phyloP scores from a whole-genome alignment of 2,888 invertebrate genomes.

The Erynnis tages region DNA sequence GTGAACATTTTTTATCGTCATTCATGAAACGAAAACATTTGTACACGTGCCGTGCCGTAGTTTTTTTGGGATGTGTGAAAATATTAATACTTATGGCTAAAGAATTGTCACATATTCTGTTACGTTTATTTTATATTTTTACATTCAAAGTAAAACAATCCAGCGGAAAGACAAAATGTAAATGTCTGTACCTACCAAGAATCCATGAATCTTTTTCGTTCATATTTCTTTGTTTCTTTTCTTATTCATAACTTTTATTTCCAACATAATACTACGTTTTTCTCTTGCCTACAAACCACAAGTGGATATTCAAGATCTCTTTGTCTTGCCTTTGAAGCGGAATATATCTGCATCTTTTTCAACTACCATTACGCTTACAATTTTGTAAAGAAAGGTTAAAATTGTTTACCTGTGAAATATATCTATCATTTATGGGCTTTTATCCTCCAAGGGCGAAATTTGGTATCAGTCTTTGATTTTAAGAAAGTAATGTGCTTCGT shows the following conservation, averaged over 20 bases:
- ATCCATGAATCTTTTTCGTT: neutral
- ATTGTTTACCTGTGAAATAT: neutral
- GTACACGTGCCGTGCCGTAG: constrained; percentile 12
- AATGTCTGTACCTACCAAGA: too few species aligned
- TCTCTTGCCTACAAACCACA: neutral
- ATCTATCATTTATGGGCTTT: neutral
- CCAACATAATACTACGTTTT: neutral
- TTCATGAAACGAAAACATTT: constrained; percentile 25
- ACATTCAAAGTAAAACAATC: too few species aligned
- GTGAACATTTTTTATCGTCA: constrained; percentile 37
- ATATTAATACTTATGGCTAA: neutral
- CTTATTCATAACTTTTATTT: constrained; percentile 1
- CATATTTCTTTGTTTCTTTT: neutral
- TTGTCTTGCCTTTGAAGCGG: neutral
- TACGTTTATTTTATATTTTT: too few species aligned
- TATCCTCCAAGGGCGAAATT: too few species aligned
- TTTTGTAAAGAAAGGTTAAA: neutral
- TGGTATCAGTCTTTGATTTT: too few species aligned
- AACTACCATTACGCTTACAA: neutral
- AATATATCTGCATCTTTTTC: constrained; percentile 1
- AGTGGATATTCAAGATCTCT: constrained; percentile 5
- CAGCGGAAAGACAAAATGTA: too few species aligned
- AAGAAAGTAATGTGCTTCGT: too few species aligned
- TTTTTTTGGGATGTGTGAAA: constrained; percentile 3
- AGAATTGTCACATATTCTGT: neutral